A percentile compares a stretch with the other conserved stretches of the same genome.
These are phyloP conservation scores for Hofmannophila pseudospretella DNA, from an alignment of 2,888 invertebrate species.

Conservation along the genomic window DNA sequence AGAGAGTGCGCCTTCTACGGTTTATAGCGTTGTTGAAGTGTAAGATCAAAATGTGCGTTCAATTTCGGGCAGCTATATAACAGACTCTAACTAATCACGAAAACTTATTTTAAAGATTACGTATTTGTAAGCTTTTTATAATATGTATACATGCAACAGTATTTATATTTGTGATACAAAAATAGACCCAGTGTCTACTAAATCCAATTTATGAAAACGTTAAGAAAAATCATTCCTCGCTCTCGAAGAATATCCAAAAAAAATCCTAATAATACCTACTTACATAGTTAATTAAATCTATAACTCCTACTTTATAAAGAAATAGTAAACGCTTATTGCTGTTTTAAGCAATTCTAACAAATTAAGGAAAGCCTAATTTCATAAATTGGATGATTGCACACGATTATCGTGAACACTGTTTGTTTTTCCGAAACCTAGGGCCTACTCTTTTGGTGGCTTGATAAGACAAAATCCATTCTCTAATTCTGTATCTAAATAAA, in stretches of 20 bases:
- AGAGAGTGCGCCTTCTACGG: conserved; percentile 43
- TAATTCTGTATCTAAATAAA: no score
- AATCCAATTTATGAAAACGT: conserved; percentile 41
- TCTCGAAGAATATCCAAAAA: conserved; percentile 28
- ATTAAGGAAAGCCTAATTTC: conserved; percentile 32
- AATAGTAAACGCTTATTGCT: conserved; percentile 46
- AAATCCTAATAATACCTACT: conserved; percentile 30
- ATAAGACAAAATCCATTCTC: no score
- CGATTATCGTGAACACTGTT: conserved; percentile 7
- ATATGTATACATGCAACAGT: conserved; percentile 36
- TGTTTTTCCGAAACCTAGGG: no score
- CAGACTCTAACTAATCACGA: conserved; percentile 3
- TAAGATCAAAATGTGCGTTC: conserved; percentile 26
- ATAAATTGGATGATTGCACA: conserved; percentile 51
- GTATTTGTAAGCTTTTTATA: conserved; percentile 69
- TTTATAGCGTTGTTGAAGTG: conserved; percentile 41
- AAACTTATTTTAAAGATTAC: conserved; percentile 25
- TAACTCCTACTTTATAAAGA: conserved; percentile 24
- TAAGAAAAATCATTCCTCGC: no score
- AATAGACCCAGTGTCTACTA: conserved; percentile 25
- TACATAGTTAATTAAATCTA: conserved; percentile 40
- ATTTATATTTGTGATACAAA: conserved; percentile 43
- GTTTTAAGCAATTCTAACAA: conserved; percentile 55
- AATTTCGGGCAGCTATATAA: conserved; percentile 40
- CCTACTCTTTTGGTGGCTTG: no score